Evolutionary conservation across 2,888 invertebrate genomes (phyloP).

Genomic region (Erebia aethiops): DNA sequence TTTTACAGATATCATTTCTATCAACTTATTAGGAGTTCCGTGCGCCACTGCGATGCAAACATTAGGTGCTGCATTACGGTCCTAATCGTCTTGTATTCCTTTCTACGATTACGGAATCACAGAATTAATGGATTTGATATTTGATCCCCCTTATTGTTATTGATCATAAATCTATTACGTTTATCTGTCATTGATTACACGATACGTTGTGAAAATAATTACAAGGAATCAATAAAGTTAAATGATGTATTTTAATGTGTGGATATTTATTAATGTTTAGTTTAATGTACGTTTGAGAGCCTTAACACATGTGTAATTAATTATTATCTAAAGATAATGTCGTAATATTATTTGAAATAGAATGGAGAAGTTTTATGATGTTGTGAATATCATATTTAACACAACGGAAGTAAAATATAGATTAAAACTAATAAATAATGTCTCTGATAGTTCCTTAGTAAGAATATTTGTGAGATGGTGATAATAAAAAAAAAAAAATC

Average conservation of each 20-base stretch:
- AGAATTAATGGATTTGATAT: constrained; percentile 34
- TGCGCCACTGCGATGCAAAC: constrained; percentile 13
- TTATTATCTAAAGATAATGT: not conserved
- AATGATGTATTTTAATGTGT: constrained; percentile 11
- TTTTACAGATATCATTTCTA: no score
- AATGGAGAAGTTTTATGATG: no score
- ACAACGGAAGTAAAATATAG: no score
- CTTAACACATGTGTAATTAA: not conserved
- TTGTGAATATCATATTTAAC: no score
- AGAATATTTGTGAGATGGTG: no score
- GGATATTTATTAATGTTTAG: constrained; percentile 1
- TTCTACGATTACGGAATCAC: constrained; percentile 38
- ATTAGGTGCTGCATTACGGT: constrained; percentile 16
- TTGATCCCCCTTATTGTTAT: constrained; percentile 35
- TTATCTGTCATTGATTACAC: not conserved
- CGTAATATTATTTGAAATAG: not conserved
- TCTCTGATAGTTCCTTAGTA: no score
- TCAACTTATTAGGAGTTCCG: no score
- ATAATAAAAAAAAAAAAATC: no score
- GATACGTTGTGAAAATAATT: constrained; percentile 15
- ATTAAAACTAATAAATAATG: no score
- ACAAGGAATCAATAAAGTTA: constrained; percentile 13
- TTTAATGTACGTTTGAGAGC: not conserved
- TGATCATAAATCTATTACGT: constrained; percentile 27
- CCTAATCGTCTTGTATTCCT: constrained; percentile 37